phyloP scores from a whole-genome alignment of 2,888 invertebrate genomes.

The Uropetala carovei region DNA sequence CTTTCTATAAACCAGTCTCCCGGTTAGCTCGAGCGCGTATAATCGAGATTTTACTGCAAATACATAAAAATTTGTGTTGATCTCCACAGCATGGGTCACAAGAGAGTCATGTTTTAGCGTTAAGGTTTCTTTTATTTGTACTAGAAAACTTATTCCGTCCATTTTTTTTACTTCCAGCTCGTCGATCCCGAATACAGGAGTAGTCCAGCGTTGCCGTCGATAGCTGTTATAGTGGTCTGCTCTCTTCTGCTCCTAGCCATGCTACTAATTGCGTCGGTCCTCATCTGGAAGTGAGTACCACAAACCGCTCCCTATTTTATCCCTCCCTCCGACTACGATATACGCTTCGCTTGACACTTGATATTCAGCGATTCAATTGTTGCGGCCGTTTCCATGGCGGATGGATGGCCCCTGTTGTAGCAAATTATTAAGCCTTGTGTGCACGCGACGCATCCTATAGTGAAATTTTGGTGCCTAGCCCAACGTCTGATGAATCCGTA shows the following conservation, averaged over 20 bases:
- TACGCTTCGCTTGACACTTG: no score
- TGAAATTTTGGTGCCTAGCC: no score
- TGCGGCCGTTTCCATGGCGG: no score
- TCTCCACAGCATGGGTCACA: background rate
- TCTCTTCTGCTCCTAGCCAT: conserved; percentile 87
- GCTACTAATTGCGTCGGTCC: conserved; percentile 87
- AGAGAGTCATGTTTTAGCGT: background rate
- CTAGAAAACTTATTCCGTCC: background rate
- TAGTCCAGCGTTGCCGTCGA: conserved; percentile 89
- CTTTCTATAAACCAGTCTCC: background rate
- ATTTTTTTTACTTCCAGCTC: conserved; percentile 83
- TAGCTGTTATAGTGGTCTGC: conserved; percentile 89
- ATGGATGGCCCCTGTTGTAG: no score
- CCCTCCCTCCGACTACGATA: no score
- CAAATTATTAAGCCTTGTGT: no score
- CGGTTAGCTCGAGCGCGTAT: background rate
- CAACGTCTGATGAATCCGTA: no score
- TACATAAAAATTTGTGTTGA: background rate
- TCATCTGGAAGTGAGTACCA: conserved; percentile 89
- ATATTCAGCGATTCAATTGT: no score
- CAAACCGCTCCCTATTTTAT: no score
- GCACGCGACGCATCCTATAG: no score
- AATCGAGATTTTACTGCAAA: background rate
- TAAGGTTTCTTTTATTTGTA: conserved; percentile 67
- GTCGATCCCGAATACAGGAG: conserved; percentile 92